A percentile compares a stretch with the other conserved stretches of the same genome.
phyloP scores from a whole-genome alignment of 2,888 invertebrate genomes.

The Helicoverpa assulta region DNA sequence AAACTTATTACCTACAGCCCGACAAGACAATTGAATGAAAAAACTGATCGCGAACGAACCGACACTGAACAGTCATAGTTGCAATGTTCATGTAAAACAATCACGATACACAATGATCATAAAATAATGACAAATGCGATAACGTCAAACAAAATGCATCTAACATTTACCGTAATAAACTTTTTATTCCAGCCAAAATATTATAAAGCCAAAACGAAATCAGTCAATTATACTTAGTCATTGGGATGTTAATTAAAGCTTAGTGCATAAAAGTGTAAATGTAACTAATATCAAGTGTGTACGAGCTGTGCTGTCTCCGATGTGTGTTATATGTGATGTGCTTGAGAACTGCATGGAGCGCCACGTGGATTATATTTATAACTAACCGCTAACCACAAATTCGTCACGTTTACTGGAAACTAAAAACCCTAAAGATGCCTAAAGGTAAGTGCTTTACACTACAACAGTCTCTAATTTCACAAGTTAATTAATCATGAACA shows the following conservation, averaged over 20 bases:
- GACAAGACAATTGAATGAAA: slow-evolving; percentile 35
- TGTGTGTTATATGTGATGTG: slow-evolving; percentile 77
- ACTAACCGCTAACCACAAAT: slow-evolving; percentile 74
- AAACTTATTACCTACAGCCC: slow-evolving; percentile 39
- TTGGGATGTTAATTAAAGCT: slow-evolving; percentile 63
- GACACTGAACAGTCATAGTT: slow-evolving; percentile 10
- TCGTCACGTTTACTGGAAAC: slow-evolving; percentile 67
- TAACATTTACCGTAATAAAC: not conserved
- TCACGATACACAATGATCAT: slow-evolving; percentile 2
- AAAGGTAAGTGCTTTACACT: slow-evolving; percentile 76
- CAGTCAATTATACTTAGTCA: slow-evolving; percentile 70
- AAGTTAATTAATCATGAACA: slow-evolving; percentile 14
- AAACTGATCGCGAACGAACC: slow-evolving; percentile 10
- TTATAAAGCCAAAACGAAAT: slow-evolving; percentile 73
- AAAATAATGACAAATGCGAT: slow-evolving; percentile 37
- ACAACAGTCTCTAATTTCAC: slow-evolving; percentile 15
- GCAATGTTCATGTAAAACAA: not conserved
- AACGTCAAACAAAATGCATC: slow-evolving; percentile 45
- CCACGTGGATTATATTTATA: slow-evolving; percentile 69
- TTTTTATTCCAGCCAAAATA: slow-evolving; percentile 72
- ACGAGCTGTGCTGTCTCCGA: slow-evolving; percentile 61
- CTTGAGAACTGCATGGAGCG: slow-evolving; percentile 74
- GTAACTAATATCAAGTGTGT: slow-evolving; percentile 60
- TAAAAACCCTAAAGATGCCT: slow-evolving; percentile 76
- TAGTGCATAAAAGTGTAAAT: slow-evolving; percentile 60